Percentiles rank a stretch among this genome's conserved stretches.
Conservation (phyloP, 2,888 invertebrate species). For the Andrena bucephala region DNA sequence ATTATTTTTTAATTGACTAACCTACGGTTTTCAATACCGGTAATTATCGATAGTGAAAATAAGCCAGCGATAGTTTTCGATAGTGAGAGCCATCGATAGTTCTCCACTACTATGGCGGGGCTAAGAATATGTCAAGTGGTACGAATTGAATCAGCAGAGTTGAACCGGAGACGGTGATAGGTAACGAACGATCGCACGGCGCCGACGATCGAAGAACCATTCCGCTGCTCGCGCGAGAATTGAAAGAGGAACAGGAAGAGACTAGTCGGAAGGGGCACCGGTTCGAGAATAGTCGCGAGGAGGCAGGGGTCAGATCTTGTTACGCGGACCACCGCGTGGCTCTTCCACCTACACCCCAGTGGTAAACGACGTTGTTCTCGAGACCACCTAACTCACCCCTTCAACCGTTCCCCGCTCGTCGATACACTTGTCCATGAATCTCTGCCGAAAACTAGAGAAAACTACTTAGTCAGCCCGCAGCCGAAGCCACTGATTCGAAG, state of each 20-base stretch:
- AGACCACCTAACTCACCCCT: constrained; percentile 22
- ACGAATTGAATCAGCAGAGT: too few relatives aligned
- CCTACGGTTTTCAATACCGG: too few relatives aligned
- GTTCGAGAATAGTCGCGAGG: neutral
- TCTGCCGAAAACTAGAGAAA: neutral
- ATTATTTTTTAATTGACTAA: too few relatives aligned
- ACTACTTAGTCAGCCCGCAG: too few relatives aligned
- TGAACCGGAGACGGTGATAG: neutral
- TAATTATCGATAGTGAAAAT: too few relatives aligned
- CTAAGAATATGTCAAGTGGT: too few relatives aligned
- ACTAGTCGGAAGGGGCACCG: constrained; percentile 54
- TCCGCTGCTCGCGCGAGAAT: constrained; percentile 45
- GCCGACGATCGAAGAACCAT: constrained; percentile 41
- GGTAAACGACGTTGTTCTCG: constrained; percentile 18
- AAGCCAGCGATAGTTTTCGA: too few relatives aligned
- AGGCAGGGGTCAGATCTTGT: constrained; percentile 59
- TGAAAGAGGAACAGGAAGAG: constrained; percentile 58
- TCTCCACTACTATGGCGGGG: too few relatives aligned
- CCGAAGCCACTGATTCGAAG: too few relatives aligned
- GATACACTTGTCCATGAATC: constrained; percentile 5
- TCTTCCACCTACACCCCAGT: constrained; percentile 35
- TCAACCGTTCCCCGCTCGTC: constrained; percentile 7
- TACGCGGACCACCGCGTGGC: constrained; percentile 49
- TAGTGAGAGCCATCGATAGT: too few relatives aligned
- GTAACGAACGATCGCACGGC: constrained; percentile 7